Conservation (phyloP, 2,888 invertebrate species). For the Cremastinae sp. region DNA sequence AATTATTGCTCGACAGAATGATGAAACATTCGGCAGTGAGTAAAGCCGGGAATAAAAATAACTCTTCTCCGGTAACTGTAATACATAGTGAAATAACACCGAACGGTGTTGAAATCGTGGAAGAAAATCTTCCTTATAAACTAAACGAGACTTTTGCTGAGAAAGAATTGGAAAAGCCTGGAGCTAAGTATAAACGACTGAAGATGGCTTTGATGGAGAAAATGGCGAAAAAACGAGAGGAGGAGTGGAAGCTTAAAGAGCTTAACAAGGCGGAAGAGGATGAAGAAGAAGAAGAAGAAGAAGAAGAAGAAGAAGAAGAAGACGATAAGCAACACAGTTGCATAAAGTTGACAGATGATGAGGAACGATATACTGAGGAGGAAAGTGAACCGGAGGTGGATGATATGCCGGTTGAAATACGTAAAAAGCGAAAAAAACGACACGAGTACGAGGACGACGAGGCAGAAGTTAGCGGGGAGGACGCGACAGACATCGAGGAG, state of each 20-base stretch:
- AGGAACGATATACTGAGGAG: conserved; percentile 71
- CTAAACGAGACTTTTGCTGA: conserved; percentile 54
- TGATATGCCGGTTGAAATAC: conserved; percentile 72
- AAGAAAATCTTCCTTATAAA: conserved; percentile 66
- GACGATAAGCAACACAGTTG: no score
- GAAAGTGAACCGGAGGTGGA: conserved; percentile 77
- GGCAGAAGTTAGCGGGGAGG: conserved; percentile 81
- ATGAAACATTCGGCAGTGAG: conserved; percentile 85
- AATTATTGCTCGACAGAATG: conserved; percentile 87
- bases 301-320: conserved; percentile 76
- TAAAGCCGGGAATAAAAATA: conserved; percentile 78
- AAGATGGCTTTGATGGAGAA: conserved; percentile 87
- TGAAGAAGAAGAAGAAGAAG: conserved; percentile 71
- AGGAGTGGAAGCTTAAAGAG: conserved; percentile 80
- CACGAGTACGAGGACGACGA: conserved; percentile 81
- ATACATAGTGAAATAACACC: conserved; percentile 66
- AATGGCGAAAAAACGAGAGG: conserved; percentile 86
- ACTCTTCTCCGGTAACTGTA: conserved; percentile 74
- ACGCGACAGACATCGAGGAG: conserved; percentile 78
- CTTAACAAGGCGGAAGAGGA: conserved; percentile 76
- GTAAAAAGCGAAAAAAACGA: conserved; percentile 69
- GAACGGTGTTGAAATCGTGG: conserved; percentile 64
- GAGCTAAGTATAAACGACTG: conserved; percentile 86
- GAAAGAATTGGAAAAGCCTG: conserved; percentile 83
- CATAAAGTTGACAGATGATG: conserved; percentile 64